These are phyloP conservation scores for Hippolais icterina DNA, from an alignment of 2,113 vertebrate species.

Conservation along the genomic window DNA sequence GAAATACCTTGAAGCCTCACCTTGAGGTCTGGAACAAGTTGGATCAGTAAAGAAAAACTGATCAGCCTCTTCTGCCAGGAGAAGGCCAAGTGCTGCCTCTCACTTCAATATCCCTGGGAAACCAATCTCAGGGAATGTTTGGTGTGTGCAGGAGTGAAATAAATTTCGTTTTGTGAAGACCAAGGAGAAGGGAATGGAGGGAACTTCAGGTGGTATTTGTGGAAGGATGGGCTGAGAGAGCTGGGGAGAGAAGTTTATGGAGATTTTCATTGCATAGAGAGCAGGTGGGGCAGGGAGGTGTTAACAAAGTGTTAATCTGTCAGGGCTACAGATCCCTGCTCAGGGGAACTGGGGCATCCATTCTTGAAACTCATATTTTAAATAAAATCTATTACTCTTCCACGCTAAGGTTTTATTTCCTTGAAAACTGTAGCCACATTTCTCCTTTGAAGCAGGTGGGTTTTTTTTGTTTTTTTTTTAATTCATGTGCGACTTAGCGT, in stretches of 20 bases:
- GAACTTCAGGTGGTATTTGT: neutral
- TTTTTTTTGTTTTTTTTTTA: neutral
- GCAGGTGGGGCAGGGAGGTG: neutral
- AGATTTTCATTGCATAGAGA: neutral
- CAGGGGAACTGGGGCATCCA: rapidly evolving
- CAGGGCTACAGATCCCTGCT: neutral
- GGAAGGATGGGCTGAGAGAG: neutral
- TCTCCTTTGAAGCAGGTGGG: neutral
- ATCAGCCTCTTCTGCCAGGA: neutral
- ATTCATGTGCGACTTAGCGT: rapidly evolving
- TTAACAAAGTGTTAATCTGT: neutral
- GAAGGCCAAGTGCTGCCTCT: neutral
- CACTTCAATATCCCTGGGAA: neutral
- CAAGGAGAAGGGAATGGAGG: rapidly evolving
- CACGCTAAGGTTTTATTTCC: neutral
- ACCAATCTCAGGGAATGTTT: too few species aligned
- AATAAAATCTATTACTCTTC: neutral
- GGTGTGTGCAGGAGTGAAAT: neutral
- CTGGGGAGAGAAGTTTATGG: neutral
- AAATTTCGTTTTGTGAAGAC: neutral
- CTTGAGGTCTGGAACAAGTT: neutral
- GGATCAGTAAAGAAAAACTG: neutral
- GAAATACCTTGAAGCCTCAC: neutral
- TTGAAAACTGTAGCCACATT: neutral
- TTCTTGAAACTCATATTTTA: neutral